phyloP scores from a whole-genome alignment of 1,140 invertebrate species.

The Mycetomoellerius zeteki region DNA sequence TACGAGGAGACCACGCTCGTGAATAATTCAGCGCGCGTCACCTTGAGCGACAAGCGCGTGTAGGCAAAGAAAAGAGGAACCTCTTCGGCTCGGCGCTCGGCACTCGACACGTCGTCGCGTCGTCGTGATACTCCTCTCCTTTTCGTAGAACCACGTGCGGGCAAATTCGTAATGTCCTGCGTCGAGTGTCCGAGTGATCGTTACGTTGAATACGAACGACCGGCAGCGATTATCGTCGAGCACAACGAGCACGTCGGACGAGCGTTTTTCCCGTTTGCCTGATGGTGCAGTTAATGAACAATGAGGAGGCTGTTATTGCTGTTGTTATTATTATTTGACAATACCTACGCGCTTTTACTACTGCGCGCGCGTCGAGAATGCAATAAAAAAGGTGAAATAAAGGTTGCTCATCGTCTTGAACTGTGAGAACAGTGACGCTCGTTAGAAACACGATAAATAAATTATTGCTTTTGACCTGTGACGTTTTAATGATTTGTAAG shows the following conservation, averaged over 20 bases:
- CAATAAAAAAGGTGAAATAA: neutral
- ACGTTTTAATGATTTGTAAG: slow-evolving; percentile 1
- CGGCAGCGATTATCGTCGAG: slow-evolving; percentile 28
- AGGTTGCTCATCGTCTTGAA: neutral
- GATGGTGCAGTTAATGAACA: neutral
- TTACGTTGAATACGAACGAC: slow-evolving; percentile 52
- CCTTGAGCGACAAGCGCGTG: slow-evolving; percentile 78
- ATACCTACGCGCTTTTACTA: neutral
- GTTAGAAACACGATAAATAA: neutral
- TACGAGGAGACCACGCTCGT: slow-evolving; percentile 77
- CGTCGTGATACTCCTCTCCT: slow-evolving; percentile 60
- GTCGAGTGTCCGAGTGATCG: slow-evolving; percentile 33
- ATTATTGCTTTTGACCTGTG: neutral
- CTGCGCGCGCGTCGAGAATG: neutral
- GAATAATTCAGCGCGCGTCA: slow-evolving; percentile 83
- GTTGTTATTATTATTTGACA: slow-evolving; percentile 1
- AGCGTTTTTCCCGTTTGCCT: slow-evolving; percentile 13
- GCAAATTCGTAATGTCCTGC: slow-evolving; percentile 72
- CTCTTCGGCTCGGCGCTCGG: slow-evolving; percentile 26
- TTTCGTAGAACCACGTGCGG: slow-evolving; percentile 70
- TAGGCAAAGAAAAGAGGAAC: slow-evolving; percentile 72
- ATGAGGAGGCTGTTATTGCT: neutral
- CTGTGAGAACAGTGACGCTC: neutral
- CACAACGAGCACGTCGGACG: neutral
- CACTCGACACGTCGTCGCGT: neutral